A percentile compares a stretch with the other conserved stretches of the same genome.
Evolutionary conservation across 2,797 vertebrate genomes (phyloP).

Genomic region (Pseudocheirus occidentalis): DNA sequence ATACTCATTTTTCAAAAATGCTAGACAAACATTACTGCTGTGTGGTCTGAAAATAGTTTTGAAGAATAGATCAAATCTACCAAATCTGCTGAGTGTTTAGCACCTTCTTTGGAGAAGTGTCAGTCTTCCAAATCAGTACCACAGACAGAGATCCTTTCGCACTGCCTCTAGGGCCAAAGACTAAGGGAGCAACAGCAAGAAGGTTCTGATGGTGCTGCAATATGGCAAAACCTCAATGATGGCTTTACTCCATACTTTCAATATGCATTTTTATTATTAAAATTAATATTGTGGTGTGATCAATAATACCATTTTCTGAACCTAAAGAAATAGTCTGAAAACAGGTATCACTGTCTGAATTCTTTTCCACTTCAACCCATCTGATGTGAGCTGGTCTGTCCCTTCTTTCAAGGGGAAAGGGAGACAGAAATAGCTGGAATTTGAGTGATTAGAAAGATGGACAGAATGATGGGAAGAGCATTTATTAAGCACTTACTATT

Average conservation of each 20-base stretch:
- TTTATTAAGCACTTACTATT: not conserved
- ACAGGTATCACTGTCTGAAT: not conserved
- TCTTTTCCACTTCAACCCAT: not conserved
- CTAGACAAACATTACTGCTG: not conserved
- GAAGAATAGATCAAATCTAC: not conserved
- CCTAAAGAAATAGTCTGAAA: not conserved
- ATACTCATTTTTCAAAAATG: not conserved
- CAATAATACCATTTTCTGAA: not conserved
- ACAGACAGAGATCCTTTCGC: not conserved
- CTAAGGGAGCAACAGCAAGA: not conserved
- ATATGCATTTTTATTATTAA: not conserved
- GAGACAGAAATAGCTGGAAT: not conserved
- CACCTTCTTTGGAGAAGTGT: not conserved
- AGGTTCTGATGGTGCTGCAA: not conserved
- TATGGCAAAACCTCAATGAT: not conserved
- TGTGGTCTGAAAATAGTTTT: not conserved
- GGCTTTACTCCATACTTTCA: not conserved
- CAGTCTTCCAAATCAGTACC: not conserved
- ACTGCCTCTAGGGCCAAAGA: not conserved
- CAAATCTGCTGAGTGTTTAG: rapidly evolving
- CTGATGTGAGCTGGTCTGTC: not conserved
- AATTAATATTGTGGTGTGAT: not conserved
- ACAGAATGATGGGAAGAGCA: not conserved
- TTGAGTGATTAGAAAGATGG: not conserved
- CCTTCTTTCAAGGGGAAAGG: not conserved